Evolutionary conservation across 1,140 invertebrate genomes (phyloP).

Genomic region (Drosophila pseudoobscura): DNA sequence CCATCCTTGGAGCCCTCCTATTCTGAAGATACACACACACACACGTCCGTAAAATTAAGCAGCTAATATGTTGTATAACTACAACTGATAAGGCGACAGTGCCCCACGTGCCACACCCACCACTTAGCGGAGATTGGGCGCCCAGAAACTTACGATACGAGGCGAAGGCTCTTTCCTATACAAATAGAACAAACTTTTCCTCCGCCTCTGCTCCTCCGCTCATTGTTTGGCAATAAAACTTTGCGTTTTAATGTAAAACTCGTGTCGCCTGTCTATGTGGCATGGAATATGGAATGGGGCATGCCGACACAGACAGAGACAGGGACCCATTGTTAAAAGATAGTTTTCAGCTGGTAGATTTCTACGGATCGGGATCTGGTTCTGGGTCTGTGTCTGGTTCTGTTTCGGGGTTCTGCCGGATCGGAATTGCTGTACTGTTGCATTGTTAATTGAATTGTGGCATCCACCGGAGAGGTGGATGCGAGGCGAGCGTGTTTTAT

Average conservation of each 20-base stretch:
- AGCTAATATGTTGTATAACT: constrained; percentile 77
- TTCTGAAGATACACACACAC: constrained; percentile 2
- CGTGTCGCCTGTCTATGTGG: constrained; percentile 46
- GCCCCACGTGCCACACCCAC: constrained; percentile 8
- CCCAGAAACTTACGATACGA: constrained; percentile 45
- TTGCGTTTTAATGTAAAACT: constrained; percentile 78
- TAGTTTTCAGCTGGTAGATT: constrained; percentile 27
- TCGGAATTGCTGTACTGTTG: constrained; percentile 19
- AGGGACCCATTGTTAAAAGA: constrained; percentile 40
- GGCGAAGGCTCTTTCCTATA: constrained; percentile 51
- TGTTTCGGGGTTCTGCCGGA: too few species aligned
- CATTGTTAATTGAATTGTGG: constrained; percentile 65
- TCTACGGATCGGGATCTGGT: constrained; percentile 21
- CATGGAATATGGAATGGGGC: constrained; percentile 1
- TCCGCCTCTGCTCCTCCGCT: constrained; percentile 4
- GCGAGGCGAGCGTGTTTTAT: constrained; percentile 18
- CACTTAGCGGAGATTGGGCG: constrained; percentile 39
- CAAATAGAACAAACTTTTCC: constrained; percentile 70
- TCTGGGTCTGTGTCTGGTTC: too few species aligned
- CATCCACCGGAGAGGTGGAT: background rate
- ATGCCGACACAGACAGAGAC: background rate
- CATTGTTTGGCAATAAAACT: constrained; percentile 54
- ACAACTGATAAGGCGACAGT: constrained; percentile 61
- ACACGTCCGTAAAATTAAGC: constrained; percentile 62
- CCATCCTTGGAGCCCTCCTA: constrained; percentile 20